These are phyloP conservation scores for Potamarius usumacintae DNA, from an alignment of 2,113 vertebrate species.

Conservation along the genomic window DNA sequence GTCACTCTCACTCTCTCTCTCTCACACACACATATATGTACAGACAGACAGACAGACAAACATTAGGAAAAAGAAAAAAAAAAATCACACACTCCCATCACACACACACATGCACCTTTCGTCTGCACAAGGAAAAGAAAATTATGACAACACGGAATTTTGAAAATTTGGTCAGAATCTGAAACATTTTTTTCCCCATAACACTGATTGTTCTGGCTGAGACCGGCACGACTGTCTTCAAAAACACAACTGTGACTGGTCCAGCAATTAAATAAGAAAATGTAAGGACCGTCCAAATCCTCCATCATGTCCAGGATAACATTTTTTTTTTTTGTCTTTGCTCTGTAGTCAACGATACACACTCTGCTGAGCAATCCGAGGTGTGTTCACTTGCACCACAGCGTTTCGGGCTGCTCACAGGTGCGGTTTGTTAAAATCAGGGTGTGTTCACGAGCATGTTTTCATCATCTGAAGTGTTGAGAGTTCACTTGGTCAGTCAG, in stretches of 20 bases:
- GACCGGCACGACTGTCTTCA: not conserved
- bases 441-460: not conserved
- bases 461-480: not conserved
- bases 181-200: not conserved
- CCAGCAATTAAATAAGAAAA: not conserved
- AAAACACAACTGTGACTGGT: constrained; percentile 4
- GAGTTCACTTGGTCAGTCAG: not conserved
- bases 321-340: not conserved
- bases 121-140: not conserved
- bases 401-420: not conserved
- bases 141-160: not conserved
- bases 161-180: not conserved
- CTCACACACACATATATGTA: not conserved
- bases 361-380: not conserved
- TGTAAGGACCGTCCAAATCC: too few relatives aligned
- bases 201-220: not conserved
- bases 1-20: not conserved
- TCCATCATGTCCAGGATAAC: not conserved
- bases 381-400: not conserved
- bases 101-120: not conserved
- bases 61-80: not conserved
- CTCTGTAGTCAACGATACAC: not conserved
- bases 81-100: not conserved
- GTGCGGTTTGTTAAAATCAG: not conserved
- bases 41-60: not conserved